Evolutionary conservation across 2,113 vertebrate species (phyloP), one percentile per base, ranked within the genome.

Genomic region (Phrynosoma blainvillii): DNA sequence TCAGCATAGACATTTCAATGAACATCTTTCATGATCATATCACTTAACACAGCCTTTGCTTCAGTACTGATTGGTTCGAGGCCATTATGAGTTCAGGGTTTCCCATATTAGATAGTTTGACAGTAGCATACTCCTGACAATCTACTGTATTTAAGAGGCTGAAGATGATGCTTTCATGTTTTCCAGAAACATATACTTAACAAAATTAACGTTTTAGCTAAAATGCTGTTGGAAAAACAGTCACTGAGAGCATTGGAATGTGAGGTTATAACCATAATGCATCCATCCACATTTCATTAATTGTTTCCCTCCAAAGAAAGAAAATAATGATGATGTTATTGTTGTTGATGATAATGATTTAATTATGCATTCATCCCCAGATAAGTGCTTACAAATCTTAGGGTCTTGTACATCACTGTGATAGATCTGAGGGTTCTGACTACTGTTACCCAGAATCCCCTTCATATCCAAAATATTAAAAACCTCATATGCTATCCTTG

Each of bases 181-280:
- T 82, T 23, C 40, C 27, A 68, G 84, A 86, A 86, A 86, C 59
- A 32, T 32, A 66, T 30, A 79, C 62, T 79, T 79, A 68, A 54
- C 59, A 68, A 68, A 79, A 79, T 79, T 21, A 62, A 74, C 20
- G 27, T 74, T 82, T 74, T 30, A 32, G 70, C 78, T 80, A 40
- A 25, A 56, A 27, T 12, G n/a, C 12, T 56, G 66, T 27, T 27
- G 36, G 78, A 25, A 30, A 81, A 74, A 74, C 68, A 10, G 32
- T 27, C 10, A 82, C 16, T 40, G 16, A 42, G 36, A 23, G 25
- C 27, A 81, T 20, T 32, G 25, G 32, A 79, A 81, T 87, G 65
- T n/a, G 21, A 71, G 21, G 42, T 36, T 73, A 54, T 78, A 13
- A 13, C 52, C 32, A 32, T 36, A 54, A 56, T 59, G 23, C 62